Evolutionary conservation across 1,140 invertebrate species (phyloP), one percentile per base, ranked within the genome.

Genomic region (Tetragonula clypearis): DNA sequence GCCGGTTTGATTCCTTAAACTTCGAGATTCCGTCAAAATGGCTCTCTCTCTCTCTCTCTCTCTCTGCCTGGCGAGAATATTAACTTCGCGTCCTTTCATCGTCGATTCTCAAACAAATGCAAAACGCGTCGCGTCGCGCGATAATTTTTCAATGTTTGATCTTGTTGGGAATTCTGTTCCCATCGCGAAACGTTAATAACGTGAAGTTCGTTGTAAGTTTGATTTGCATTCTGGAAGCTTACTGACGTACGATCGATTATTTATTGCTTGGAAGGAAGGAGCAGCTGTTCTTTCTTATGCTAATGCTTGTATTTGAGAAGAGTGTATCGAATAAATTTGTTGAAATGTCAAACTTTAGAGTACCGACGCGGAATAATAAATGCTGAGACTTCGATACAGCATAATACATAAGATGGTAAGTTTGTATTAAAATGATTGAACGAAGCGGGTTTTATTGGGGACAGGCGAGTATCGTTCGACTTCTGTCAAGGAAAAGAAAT

Each of bases 101-200:
- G 11, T 0, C 23, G 41, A 86, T 66, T 9, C 66, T 11, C 30
- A 5, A 21, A 68, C 66, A 58, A 83, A 69, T 71, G 62, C 58
- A 30, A 68, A 35, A 66, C 49, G 41, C 35, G 56, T 49, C 21
- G 49, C 85, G 71, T 86, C 79, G 60, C 60, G 23, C 23, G 23
- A 5, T 26, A 62, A 84, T 76, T 80, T 60, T 4, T 56, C 17
- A 41, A 71, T 1, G 14, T 56, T 55, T 21, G 30, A n/a, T 26
- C 3, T 56, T 55, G 74, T 75, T 21, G 19, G 6, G 41, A 49
- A 49, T 4, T 6, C 76, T 23, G 41, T 53, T 9, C 21, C 30
- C 62, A 60, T 26, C 76, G 30, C 6, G 8, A 55, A 82, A 82
- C 55, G 49, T 5, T 66, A 65, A 53, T 17, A 3, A 8, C 8